A percentile compares a stretch with the other conserved stretches of the same genome.
phyloP scores from a whole-genome alignment of 2,888 invertebrate genomes.

The Gymnoscelis rufifasciata region DNA sequence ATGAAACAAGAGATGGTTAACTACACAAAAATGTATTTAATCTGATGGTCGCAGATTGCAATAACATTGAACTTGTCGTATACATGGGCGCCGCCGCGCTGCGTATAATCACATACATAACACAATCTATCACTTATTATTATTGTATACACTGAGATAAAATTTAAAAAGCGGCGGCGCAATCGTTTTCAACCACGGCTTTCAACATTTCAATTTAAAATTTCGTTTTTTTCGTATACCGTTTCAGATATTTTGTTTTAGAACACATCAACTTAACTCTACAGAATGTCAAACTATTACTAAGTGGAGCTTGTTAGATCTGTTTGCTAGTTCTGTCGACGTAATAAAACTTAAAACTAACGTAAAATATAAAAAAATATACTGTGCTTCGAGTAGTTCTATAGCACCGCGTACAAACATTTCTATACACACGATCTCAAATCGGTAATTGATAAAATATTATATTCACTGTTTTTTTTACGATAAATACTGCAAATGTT shows the following conservation, averaged over 20 bases:
- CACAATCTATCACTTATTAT: slow-evolving; percentile 37
- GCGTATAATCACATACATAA: slow-evolving; percentile 31
- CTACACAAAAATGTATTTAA: slow-evolving; percentile 79
- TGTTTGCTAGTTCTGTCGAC: slow-evolving; percentile 37
- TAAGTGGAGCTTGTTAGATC: slow-evolving; percentile 43
- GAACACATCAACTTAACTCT: slow-evolving; percentile 74
- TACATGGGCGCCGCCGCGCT: slow-evolving; percentile 69
- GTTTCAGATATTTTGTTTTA: slow-evolving; percentile 77
- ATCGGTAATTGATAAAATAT: neutral
- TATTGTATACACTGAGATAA: slow-evolving; percentile 40
- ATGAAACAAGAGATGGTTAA: slow-evolving; percentile 54
- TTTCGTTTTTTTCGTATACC: slow-evolving; percentile 68
- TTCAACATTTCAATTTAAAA: slow-evolving; percentile 57
- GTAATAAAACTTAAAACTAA: slow-evolving; percentile 42
- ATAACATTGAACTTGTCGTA: slow-evolving; percentile 76
- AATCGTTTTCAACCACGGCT: slow-evolving; percentile 56
- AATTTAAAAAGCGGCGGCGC: slow-evolving; percentile 45
- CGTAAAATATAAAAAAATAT: slow-evolving; percentile 47
- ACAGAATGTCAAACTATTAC: slow-evolving; percentile 55
- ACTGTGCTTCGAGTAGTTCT: slow-evolving; percentile 53
- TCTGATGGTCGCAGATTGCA: slow-evolving; percentile 75
- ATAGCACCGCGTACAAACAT: slow-evolving; percentile 64
- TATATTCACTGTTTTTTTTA: neutral
- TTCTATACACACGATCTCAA: slow-evolving; percentile 44
- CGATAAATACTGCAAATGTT: neutral